Conservation (phyloP, 2,113 vertebrate species). For the Galbula dea region DNA sequence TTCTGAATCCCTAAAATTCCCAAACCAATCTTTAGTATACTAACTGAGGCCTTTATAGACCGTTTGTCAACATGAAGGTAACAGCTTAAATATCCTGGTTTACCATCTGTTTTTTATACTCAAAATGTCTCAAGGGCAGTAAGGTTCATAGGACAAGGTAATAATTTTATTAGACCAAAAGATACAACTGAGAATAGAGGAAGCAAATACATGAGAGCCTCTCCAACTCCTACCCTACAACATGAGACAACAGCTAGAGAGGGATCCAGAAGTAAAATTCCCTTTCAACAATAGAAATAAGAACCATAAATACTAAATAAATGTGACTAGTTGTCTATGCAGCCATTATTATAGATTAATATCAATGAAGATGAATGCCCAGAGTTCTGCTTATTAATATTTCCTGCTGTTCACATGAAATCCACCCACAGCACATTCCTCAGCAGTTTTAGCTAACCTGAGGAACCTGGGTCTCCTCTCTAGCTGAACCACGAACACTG, state of each 20-base stretch:
- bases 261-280: not conserved
- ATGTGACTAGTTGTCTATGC: not conserved
- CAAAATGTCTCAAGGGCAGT: not conserved
- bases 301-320: not conserved
- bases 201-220: not conserved
- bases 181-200: not conserved
- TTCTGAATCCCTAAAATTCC: not conserved
- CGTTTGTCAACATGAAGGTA: not conserved
- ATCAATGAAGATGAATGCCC: not conserved
- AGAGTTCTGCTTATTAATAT: not conserved
- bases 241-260: not conserved
- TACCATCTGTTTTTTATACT: not conserved
- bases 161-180: not conserved
- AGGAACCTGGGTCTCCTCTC: not conserved
- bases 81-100: not conserved
- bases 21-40: not conserved
- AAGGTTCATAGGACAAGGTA: not conserved
- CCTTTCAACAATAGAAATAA: not conserved
- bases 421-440: not conserved
- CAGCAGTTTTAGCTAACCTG: not conserved
- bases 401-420: not conserved
- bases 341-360: not conserved
- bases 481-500: not conserved
- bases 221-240: not conserved
- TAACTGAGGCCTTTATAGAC: not conserved